Conservation (phyloP, 2,797 vertebrate genomes). For the Arnoldichthys spilopterus region DNA sequence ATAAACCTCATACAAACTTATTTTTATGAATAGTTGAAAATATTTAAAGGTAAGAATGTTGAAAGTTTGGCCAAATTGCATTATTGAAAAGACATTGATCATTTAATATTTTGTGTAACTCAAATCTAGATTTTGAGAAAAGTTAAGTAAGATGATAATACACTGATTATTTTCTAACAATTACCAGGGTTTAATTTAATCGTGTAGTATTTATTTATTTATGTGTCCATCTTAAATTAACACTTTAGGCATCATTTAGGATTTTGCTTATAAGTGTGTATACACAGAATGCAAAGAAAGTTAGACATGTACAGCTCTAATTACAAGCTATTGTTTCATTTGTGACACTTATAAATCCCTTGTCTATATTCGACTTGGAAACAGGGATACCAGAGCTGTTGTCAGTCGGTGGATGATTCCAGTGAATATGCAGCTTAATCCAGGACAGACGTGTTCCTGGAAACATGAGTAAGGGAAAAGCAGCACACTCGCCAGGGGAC, state of each 20-base stretch:
- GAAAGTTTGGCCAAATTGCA: too few species aligned
- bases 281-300: not conserved
- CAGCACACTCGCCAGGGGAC: conserved; percentile 12
- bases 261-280: not conserved
- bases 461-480: conserved; percentile 57
- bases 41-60: too few species aligned
- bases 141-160: too few species aligned
- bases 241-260: not conserved
- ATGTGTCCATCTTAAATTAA: not conserved
- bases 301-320: not conserved
- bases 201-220: too few species aligned
- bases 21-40: too few species aligned
- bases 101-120: too few species aligned
- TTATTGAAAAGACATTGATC: too few species aligned
- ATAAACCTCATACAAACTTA: too few species aligned
- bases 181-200: too few species aligned
- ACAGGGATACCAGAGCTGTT: conserved; percentile 48
- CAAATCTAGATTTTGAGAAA: too few species aligned
- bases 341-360: conserved; percentile 20
- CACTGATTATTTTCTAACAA: too few species aligned
- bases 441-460: conserved; percentile 50
- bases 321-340: not conserved
- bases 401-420: conserved; percentile 51
- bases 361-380: conserved; percentile 51
- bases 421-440: conserved; percentile 54